Evolutionary conservation across 2,797 vertebrate species (phyloP).

Genomic region (Balearica regulorum): DNA sequence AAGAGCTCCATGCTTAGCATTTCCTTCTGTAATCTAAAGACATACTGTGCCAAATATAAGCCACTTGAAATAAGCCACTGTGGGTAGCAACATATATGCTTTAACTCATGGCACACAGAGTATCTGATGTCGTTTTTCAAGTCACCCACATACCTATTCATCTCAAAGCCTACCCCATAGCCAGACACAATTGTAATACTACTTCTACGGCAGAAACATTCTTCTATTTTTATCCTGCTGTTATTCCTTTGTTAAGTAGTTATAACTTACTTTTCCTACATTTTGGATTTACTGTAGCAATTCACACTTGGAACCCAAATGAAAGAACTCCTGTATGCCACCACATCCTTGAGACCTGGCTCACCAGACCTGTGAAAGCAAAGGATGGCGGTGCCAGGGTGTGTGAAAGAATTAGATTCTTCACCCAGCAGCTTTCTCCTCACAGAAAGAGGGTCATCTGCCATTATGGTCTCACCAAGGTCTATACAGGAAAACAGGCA

Average conservation of each 20-base stretch:
- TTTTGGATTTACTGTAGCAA: background rate
- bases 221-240: background rate
- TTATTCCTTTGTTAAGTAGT: background rate
- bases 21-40: conserved; percentile 29
- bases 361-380: background rate
- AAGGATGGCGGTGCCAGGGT: background rate
- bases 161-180: background rate
- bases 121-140: background rate
- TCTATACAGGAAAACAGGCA: background rate
- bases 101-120: conserved; percentile 21
- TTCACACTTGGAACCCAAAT: background rate
- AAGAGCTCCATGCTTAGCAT: conserved; percentile 35
- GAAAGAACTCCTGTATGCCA: background rate
- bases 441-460: background rate
- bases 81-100: background rate
- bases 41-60: conserved; percentile 57
- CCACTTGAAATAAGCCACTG: conserved; percentile 22
- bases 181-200: background rate
- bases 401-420: background rate
- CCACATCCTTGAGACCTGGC: accelerated
- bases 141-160: background rate
- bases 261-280: background rate
- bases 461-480: background rate
- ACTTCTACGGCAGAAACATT: background rate
- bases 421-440: background rate